Evolutionary conservation across 2,113 vertebrate species (phyloP).

Genomic region (Ictidomys tridecemlineatus): DNA sequence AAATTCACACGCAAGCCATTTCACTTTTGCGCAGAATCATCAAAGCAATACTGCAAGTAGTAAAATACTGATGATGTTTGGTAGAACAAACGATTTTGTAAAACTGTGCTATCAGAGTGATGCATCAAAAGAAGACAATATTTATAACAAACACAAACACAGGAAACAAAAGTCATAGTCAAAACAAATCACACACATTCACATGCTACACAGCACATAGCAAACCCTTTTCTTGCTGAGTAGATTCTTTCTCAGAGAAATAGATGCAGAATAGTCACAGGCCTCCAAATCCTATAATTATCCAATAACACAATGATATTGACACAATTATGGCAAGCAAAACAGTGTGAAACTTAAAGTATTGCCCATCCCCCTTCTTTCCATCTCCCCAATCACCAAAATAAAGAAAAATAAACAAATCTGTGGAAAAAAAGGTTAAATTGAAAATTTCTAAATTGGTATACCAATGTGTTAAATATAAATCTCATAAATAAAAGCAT

Average conservation of each 20-base stretch:
- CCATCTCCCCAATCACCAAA: not conserved
- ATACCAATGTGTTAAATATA: not conserved
- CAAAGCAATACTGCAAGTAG: not conserved
- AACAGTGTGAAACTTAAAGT: conserved; percentile 3
- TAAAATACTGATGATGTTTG: not conserved
- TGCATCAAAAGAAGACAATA: conserved; percentile 85
- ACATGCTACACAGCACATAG: conserved; percentile 85
- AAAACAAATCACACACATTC: conserved; percentile 72
- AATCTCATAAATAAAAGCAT: not conserved
- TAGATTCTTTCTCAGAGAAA: conserved; percentile 84
- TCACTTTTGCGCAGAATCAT: not conserved
- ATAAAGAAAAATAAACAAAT: not conserved
- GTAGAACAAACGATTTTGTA: not conserved
- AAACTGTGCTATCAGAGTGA: not conserved
- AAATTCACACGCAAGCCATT: not conserved
- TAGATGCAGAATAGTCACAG: conserved; percentile 82
- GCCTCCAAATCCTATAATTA: conserved; percentile 88
- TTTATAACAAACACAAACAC: conserved; percentile 71
- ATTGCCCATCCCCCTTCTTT: not conserved
- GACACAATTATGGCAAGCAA: conserved; percentile 67
- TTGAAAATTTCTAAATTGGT: not conserved
- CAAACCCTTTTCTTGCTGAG: conserved; percentile 87
- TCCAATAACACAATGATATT: conserved; percentile 84
- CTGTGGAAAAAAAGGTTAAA: not conserved
- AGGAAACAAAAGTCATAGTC: conserved; percentile 18